Percentiles rank a stretch among this genome's conserved stretches.
Conservation (phyloP, 2,888 invertebrate species). For the Scaptomyza polygonia region DNA sequence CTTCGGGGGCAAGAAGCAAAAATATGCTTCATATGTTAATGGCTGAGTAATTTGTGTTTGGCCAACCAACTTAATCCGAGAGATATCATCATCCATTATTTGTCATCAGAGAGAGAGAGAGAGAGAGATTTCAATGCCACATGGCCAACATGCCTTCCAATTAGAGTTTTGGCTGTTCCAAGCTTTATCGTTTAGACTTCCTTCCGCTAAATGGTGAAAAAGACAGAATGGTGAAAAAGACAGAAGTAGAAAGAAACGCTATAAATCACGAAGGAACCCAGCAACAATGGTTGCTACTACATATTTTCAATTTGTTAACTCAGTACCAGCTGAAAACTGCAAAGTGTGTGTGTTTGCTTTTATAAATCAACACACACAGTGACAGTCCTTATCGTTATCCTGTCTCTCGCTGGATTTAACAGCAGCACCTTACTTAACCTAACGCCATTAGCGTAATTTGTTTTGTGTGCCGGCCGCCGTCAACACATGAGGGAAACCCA, state of each 20-base stretch:
- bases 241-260: constrained; percentile 28
- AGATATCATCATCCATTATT: constrained; percentile 36
- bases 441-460: constrained; percentile 74
- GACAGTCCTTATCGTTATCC: constrained; percentile 32
- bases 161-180: constrained; percentile 48
- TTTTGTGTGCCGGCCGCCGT: constrained; percentile 60
- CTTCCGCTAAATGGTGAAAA: constrained; percentile 52
- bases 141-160: constrained; percentile 52
- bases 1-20: constrained; percentile 11
- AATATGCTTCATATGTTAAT: constrained; percentile 31
- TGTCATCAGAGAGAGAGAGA: too few species aligned
- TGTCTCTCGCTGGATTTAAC: constrained; percentile 54
- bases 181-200: constrained; percentile 67
- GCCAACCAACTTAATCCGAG: constrained; percentile 30
- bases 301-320: constrained; percentile 41
- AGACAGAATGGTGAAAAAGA: constrained; percentile 23
- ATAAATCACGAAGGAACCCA: constrained; percentile 59
- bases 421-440: constrained; percentile 69
- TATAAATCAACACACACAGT: constrained; percentile 54
- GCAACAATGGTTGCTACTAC: constrained; percentile 16
- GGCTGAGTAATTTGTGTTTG: constrained; percentile 33
- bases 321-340: constrained; percentile 27
- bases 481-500: constrained; percentile 42
- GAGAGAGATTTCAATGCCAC: constrained; percentile 36
- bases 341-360: constrained; percentile 44